Conservation (phyloP, 1,140 invertebrate species). For the Cherax destructor region DNA sequence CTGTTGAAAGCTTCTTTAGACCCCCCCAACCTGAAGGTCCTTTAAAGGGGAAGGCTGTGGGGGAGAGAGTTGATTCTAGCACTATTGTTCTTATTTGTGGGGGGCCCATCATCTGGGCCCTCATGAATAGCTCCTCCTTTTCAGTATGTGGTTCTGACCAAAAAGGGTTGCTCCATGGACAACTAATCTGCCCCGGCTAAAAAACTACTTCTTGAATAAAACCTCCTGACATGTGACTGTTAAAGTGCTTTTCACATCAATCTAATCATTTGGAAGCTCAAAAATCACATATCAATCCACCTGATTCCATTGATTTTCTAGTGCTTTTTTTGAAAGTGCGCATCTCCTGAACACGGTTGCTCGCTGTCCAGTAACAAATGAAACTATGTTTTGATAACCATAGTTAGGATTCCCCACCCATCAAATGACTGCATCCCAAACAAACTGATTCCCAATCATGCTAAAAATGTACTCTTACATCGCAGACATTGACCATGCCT, state of each 20-base stretch:
- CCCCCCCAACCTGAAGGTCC: conserved; percentile 92
- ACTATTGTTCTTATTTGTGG: conserved; percentile 71
- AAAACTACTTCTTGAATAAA: conserved; percentile 79
- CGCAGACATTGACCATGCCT: conserved; percentile 87
- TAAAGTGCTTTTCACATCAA: conserved; percentile 92
- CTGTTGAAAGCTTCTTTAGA: conserved; percentile 93
- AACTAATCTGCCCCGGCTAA: conserved; percentile 77
- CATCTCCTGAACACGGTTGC: conserved; percentile 92
- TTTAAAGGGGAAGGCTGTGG: conserved; percentile 91
- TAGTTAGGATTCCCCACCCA: conserved; percentile 96
- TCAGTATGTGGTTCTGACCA: conserved; percentile 75
- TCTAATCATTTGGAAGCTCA: conserved; percentile 97
- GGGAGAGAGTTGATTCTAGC: conserved; percentile 79
- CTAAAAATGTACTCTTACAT: conserved; percentile 91
- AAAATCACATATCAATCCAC: conserved; percentile 94
- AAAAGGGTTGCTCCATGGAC: conserved; percentile 77
- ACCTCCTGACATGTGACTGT: conserved; percentile 80
- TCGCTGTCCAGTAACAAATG: conserved; percentile 87
- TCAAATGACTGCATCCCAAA: conserved; percentile 95
- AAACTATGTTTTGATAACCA: conserved; percentile 94
- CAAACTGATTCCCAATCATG: conserved; percentile 80
- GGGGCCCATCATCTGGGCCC: conserved; percentile 85
- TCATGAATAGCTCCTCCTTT: conserved; percentile 88
- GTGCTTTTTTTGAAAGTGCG: conserved; percentile 93
- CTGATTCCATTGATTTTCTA: conserved; percentile 91